These are phyloP conservation scores for Pampusana beccarii DNA, from an alignment of 2,113 vertebrate genomes.

Conservation along the genomic window DNA sequence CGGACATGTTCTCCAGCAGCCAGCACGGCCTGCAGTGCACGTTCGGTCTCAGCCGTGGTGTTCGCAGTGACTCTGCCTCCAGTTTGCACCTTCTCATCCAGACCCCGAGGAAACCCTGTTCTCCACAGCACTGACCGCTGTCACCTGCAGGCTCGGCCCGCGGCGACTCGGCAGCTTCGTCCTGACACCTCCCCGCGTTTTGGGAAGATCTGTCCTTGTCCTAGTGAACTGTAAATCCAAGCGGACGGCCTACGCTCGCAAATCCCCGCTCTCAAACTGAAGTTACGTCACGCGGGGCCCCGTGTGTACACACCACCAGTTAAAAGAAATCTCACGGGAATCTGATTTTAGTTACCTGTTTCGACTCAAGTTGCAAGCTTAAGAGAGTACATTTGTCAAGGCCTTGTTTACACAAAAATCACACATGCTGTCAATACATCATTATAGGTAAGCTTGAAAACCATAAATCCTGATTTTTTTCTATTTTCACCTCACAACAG, in stretches of 20 bases:
- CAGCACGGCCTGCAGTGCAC: accelerated
- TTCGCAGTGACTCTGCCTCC: neutral
- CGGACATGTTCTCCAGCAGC: neutral
- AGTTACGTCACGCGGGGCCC: accelerated
- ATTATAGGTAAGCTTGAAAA: accelerated
- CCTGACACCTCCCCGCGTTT: neutral
- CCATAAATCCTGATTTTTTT: accelerated
- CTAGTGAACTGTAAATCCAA: neutral
- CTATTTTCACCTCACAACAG: neutral
- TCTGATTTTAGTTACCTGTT: neutral
- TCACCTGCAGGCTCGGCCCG: neutral
- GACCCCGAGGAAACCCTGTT: accelerated
- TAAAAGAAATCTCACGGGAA: neutral
- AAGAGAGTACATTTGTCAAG: neutral
- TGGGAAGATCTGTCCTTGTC: neutral
- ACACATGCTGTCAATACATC: accelerated
- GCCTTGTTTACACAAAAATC: no score
- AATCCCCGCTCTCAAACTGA: neutral
- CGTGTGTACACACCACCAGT: neutral
- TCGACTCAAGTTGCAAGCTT: neutral
- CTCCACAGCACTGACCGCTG: neutral
- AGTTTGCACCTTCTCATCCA: neutral
- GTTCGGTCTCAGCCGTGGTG: neutral
- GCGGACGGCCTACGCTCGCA: accelerated
- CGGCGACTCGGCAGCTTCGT: neutral